phyloP scores from a whole-genome alignment of 2,888 invertebrate genomes.

The Netelia virgata region DNA sequence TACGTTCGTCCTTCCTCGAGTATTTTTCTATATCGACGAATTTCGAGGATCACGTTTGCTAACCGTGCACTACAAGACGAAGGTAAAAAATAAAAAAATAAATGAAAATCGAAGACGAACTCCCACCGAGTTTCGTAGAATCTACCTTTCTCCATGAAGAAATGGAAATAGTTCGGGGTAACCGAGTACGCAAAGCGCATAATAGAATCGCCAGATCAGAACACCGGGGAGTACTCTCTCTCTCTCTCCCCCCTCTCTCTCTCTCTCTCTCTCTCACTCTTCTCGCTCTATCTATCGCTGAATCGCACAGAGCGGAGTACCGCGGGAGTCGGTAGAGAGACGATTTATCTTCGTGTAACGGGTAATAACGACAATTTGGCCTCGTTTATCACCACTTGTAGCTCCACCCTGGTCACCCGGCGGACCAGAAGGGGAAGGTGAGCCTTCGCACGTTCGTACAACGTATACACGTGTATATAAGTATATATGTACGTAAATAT shows the following conservation, averaged over 20 bases:
- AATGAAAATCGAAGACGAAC: too few relatives aligned
- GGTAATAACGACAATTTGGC: constrained; percentile 81
- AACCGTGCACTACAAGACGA: too few relatives aligned
- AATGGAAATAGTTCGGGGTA: neutral
- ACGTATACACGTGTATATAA: constrained; percentile 1
- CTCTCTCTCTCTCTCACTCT: neutral
- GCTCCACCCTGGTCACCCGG: constrained; percentile 79
- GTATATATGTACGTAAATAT: too few relatives aligned
- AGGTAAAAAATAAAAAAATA: too few relatives aligned
- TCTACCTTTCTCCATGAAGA: too few relatives aligned
- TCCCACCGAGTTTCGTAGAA: too few relatives aligned
- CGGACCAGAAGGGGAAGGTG: constrained; percentile 54
- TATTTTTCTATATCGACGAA: too few relatives aligned
- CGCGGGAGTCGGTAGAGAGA: constrained; percentile 35
- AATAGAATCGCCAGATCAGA: constrained; percentile 7
- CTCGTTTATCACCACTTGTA: constrained; percentile 84
- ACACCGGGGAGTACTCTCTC: neutral
- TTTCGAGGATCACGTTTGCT: too few relatives aligned
- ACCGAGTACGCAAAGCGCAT: neutral
- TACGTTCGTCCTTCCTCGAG: too few relatives aligned
- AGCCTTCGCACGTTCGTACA: constrained; percentile 23
- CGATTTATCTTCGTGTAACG: constrained; percentile 75
- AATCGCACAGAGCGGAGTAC: constrained; percentile 16
- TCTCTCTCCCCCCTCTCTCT: neutral
- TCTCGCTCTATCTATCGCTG: neutral